These are phyloP conservation scores for Agelastica alni DNA, from an alignment of 2,888 invertebrate species.

Conservation along the genomic window DNA sequence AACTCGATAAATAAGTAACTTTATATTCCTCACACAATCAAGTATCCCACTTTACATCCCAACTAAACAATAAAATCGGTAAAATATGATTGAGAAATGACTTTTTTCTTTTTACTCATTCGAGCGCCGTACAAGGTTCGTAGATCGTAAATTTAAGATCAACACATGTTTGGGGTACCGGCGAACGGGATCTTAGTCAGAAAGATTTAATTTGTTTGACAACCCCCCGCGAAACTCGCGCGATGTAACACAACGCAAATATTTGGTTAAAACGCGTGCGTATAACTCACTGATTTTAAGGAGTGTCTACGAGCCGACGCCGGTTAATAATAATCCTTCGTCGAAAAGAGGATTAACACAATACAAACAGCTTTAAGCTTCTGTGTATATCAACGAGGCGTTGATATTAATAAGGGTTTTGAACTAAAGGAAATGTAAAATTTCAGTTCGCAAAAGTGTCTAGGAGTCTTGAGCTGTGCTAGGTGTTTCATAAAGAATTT, in stretches of 20 bases:
- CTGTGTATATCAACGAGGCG: no score
- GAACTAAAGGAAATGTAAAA: no score
- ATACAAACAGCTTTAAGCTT: no score
- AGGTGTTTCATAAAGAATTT: no score
- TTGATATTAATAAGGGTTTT: no score
- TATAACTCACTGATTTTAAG: conserved; percentile 24
- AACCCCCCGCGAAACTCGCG: conserved; percentile 27
- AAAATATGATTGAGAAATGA: conserved; percentile 58
- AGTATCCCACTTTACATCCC: conserved; percentile 57
- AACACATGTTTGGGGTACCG: conserved; percentile 44
- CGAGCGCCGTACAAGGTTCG: conserved; percentile 51
- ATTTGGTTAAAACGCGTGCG: conserved; percentile 31
- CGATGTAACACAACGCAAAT: conserved; percentile 25
- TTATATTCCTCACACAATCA: conserved; percentile 58
- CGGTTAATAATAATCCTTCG: not conserved
- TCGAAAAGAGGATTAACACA: not conserved
- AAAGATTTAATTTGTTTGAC: conserved; percentile 32
- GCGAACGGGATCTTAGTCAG: conserved; percentile 22
- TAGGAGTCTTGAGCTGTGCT: no score
- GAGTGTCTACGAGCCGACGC: conserved; percentile 4
- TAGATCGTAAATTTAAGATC: conserved; percentile 52
- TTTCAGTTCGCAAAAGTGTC: no score
- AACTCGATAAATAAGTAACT: conserved; percentile 58
- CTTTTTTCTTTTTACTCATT: conserved; percentile 55
- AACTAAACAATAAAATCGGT: conserved; percentile 58